phyloP scores from a whole-genome alignment of 2,888 invertebrate species.

The Melanostoma scalare region DNA sequence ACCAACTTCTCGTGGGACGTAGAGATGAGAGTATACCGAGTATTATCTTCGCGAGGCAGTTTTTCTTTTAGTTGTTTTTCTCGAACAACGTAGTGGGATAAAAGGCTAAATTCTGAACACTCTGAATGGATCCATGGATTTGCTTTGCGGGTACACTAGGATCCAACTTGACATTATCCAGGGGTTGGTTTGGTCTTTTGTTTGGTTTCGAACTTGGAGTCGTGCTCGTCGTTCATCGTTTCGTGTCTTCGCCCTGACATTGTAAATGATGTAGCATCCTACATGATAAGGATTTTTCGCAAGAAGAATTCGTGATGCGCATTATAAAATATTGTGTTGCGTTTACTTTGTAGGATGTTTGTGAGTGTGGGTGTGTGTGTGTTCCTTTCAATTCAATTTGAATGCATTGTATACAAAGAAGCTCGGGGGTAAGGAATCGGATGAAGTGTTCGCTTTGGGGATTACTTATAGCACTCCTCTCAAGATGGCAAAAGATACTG shows the following conservation, averaged over 20 bases:
- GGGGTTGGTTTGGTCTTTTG: neutral
- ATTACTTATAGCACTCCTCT: conserved; percentile 26
- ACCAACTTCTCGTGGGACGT: neutral
- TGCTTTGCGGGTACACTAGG: conserved; percentile 8
- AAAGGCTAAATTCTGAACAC: conserved; percentile 5
- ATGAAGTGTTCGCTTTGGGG: conserved; percentile 33
- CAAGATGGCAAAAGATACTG: conserved; percentile 3
- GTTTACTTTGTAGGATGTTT: neutral
- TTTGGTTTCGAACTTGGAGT: neutral
- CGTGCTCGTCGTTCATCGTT: neutral
- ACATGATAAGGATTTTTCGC: conserved; percentile 36
- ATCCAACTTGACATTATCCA: conserved; percentile 28
- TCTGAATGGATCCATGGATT: conserved; percentile 9
- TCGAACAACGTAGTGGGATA: conserved; percentile 5
- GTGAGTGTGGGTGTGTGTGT: neutral
- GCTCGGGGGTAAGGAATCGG: neutral
- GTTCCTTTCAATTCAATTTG: conserved; percentile 13
- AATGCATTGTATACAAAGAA: conserved; percentile 12
- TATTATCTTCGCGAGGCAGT: conserved; percentile 18
- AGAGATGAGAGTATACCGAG: neutral
- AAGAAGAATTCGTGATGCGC: conserved; percentile 58
- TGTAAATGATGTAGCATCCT: conserved; percentile 51
- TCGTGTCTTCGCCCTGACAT: conserved; percentile 25
- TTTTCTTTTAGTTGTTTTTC: conserved; percentile 6
- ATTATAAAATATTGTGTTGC: conserved; percentile 38